phyloP scores from a whole-genome alignment of 2,797 vertebrate genomes.

The Siniperca undulata region DNA sequence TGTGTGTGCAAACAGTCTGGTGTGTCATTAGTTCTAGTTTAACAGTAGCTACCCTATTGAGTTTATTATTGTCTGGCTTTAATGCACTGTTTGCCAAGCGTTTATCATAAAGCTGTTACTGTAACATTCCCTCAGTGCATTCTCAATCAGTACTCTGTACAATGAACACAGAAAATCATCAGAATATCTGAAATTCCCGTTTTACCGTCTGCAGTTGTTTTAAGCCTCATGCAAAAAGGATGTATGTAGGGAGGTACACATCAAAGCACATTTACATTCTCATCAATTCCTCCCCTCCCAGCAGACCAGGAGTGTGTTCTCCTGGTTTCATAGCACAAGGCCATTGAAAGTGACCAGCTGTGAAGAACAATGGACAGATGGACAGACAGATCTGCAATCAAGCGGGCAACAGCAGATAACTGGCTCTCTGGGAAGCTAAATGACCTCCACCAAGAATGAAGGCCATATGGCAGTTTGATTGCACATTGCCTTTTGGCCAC shows the following conservation, averaged over 20 bases:
- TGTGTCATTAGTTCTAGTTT: slow-evolving; percentile 33
- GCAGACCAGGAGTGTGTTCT: not conserved
- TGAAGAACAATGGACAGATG: slow-evolving; percentile 21
- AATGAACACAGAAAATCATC: slow-evolving; percentile 42
- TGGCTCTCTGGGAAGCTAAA: slow-evolving; percentile 29
- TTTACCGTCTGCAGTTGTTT: slow-evolving; percentile 14
- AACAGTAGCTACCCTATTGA: slow-evolving; percentile 9
- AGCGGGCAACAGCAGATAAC: slow-evolving; percentile 21
- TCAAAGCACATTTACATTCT: slow-evolving; percentile 27
- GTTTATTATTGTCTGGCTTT: not conserved
- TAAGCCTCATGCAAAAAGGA: slow-evolving; percentile 14
- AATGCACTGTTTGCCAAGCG: slow-evolving; percentile 25
- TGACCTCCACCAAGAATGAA: slow-evolving; percentile 32
- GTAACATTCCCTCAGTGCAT: not conserved
- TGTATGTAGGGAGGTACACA: not conserved
- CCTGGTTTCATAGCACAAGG: slow-evolving; percentile 4
- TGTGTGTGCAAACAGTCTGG: slow-evolving; percentile 7
- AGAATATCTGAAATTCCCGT: slow-evolving; percentile 12
- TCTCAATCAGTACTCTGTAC: slow-evolving; percentile 6
- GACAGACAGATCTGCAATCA: slow-evolving; percentile 19
- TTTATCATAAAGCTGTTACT: slow-evolving; percentile 51
- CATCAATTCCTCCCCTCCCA: not conserved
- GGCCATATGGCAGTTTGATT: slow-evolving; percentile 41
- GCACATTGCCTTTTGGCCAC: slow-evolving; percentile 31
- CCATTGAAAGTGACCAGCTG: slow-evolving; percentile 27